phyloP scores from a whole-genome alignment of 2,113 vertebrate genomes.

The Microcebus griseorufus region DNA sequence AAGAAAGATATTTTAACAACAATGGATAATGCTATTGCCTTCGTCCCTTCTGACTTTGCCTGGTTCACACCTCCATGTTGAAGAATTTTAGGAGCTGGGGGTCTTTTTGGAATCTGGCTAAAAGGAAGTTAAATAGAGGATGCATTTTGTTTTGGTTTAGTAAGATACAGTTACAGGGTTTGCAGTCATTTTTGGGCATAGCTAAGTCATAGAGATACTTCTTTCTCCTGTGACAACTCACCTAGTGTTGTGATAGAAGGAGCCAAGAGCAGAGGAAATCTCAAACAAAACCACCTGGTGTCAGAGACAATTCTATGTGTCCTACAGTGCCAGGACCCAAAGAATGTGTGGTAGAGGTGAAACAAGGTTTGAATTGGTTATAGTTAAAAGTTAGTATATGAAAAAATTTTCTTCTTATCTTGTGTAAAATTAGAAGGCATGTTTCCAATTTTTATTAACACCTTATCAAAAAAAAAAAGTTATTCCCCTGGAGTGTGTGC shows the following conservation, averaged over 20 bases:
- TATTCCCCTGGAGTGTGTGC: not conserved
- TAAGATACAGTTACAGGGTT: not conserved
- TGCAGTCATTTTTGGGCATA: not conserved
- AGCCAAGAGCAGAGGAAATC: not conserved
- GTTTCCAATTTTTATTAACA: not conserved
- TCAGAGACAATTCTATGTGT: not conserved
- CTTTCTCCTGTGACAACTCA: too few relatives aligned
- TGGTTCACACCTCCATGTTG: not conserved
- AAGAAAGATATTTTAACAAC: not conserved
- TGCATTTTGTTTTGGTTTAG: not conserved
- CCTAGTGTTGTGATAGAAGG: not conserved
- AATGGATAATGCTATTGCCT: not conserved
- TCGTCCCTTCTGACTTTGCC: not conserved
- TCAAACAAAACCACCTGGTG: not conserved
- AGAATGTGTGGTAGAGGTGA: not conserved
- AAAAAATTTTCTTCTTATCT: not conserved
- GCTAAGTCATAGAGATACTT: not conserved
- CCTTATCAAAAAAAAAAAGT: not conserved
- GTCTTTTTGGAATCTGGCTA: not conserved
- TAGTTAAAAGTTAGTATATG: not conserved
- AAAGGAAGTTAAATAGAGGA: not conserved
- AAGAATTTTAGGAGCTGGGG: not conserved
- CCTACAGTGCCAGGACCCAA: not conserved
- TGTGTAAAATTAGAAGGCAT: not conserved
- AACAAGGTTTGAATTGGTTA: not conserved